Evolutionary conservation across 2,113 vertebrate genomes (phyloP).

Genomic region (Corapipo altera): DNA sequence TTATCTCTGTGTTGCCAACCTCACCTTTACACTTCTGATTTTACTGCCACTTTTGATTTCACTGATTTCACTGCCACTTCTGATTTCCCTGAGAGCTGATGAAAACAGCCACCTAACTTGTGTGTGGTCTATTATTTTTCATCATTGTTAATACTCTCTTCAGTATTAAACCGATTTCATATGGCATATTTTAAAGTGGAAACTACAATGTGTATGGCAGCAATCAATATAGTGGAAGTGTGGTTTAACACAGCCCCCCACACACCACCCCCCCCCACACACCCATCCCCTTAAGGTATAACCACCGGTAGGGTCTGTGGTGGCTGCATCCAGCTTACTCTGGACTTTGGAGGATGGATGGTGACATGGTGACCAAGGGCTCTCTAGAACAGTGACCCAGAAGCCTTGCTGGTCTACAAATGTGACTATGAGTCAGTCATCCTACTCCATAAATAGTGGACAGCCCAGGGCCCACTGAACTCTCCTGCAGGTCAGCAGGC

Average conservation of each 20-base stretch:
- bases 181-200: neutral
- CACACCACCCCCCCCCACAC: no score
- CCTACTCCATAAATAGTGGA: neutral
- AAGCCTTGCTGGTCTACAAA: neutral
- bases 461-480: neutral
- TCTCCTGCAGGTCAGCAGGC: neutral
- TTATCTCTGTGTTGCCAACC: neutral
- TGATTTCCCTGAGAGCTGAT: neutral
- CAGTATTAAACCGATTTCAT: neutral
- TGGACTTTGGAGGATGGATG: neutral
- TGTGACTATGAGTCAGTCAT: neutral
- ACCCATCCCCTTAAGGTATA: neutral
- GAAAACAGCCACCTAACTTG: neutral
- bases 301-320: neutral
- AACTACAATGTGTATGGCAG: neutral
- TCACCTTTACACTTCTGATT: neutral
- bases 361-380: no score
- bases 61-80: neutral
- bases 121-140: neutral
- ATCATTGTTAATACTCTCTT: neutral
- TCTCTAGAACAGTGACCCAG: neutral
- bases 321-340: neutral
- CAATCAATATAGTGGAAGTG: neutral
- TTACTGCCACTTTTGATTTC: neutral
- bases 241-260: neutral